These are phyloP conservation scores for Misgurnus anguillicaudatus DNA, from an alignment of 2,113 vertebrate species.

Conservation along the genomic window DNA sequence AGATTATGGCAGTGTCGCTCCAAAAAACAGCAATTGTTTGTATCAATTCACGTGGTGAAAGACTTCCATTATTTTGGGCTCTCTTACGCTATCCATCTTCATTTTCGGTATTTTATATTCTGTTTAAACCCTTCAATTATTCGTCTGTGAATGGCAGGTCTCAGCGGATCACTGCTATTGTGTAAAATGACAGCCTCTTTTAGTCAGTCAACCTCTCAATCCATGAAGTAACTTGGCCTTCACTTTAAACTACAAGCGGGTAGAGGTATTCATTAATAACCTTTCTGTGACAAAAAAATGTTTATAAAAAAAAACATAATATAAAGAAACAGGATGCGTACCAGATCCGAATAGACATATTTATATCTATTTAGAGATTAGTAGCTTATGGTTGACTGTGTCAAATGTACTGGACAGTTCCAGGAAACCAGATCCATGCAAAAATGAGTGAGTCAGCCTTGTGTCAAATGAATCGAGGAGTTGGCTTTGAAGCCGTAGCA, in stretches of 20 bases:
- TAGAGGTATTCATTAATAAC: constrained; percentile 18
- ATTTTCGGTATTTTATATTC: constrained; percentile 16
- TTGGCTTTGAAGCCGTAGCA: too few relatives aligned
- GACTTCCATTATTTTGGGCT: not conserved
- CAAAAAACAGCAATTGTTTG: not conserved
- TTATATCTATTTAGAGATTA: not conserved
- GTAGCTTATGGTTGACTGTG: not conserved
- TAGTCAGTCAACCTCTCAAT: constrained; percentile 37
- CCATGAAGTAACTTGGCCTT: constrained; percentile 31
- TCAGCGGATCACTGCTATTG: constrained; percentile 51
- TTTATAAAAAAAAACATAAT: too few relatives aligned
- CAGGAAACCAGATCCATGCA: not conserved
- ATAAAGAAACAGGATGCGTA: too few relatives aligned
- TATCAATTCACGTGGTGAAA: constrained; percentile 1
- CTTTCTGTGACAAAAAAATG: not conserved
- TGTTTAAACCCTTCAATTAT: constrained; percentile 41
- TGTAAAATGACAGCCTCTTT: constrained; percentile 45
- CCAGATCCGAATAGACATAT: not conserved
- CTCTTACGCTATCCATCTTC: constrained; percentile 3
- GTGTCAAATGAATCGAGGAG: too few relatives aligned
- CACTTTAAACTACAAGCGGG: constrained; percentile 22
- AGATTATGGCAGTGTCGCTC: not conserved
- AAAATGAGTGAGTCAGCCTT: not conserved
- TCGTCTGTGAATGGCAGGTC: constrained; percentile 55
- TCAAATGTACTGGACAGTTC: not conserved